A percentile compares a stretch with the other conserved stretches of the same genome.
Conservation (phyloP, 2,888 invertebrate genomes). For the Lithophane ornitopus region DNA sequence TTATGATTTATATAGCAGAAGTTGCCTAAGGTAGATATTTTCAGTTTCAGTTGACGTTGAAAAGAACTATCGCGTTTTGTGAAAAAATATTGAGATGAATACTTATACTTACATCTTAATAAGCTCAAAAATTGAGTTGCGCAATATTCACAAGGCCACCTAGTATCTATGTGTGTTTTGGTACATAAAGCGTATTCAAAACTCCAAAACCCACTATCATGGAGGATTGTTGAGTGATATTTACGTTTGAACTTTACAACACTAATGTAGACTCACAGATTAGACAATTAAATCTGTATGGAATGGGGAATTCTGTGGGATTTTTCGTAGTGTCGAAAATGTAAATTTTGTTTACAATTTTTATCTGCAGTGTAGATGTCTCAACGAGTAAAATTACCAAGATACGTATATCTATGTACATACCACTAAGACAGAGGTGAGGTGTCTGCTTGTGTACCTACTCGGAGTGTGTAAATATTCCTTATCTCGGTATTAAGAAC, state of each 20-base stretch:
- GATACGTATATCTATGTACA: conserved; percentile 88
- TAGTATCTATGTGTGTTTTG: conserved; percentile 40
- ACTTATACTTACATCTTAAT: not conserved
- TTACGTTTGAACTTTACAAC: conserved; percentile 67
- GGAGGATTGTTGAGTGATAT: conserved; percentile 58
- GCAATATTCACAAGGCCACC: conserved; percentile 40
- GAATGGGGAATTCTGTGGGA: conserved; percentile 72
- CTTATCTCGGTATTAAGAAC: conserved; percentile 89
- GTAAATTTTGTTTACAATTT: conserved; percentile 82
- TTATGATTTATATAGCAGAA: conserved; percentile 20
- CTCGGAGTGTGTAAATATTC: conserved; percentile 87
- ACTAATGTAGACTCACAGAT: conserved; percentile 70
- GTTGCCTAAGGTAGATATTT: not conserved
- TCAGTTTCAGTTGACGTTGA: not conserved
- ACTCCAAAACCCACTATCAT: conserved; percentile 61
- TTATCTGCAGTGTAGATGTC: conserved; percentile 86
- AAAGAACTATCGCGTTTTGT: not conserved
- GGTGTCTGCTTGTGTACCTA: conserved; percentile 83
- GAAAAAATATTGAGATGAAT: not conserved
- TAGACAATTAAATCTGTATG: conserved; percentile 68
- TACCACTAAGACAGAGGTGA: conserved; percentile 87
- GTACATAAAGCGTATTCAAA: conserved; percentile 43
- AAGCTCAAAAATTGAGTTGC: conserved; percentile 30
- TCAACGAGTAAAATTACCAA: conserved; percentile 87
- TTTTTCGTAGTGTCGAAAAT: conserved; percentile 75